phyloP scores from a whole-genome alignment of 2,888 invertebrate genomes.

The Deroplatys truncata region DNA sequence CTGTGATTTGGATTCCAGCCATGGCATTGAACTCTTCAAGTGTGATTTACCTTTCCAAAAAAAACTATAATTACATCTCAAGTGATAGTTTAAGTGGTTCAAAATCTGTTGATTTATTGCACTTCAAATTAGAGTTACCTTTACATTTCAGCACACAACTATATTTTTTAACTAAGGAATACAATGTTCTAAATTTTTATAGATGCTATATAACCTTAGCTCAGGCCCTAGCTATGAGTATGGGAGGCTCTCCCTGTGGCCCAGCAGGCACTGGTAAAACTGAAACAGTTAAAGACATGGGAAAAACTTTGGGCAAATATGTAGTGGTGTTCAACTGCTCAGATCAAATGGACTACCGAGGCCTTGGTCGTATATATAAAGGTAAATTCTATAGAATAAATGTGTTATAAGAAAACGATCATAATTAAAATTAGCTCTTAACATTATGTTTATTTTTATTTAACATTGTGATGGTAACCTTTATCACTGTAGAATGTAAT shows the following conservation, averaged over 20 bases:
- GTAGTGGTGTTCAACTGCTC: slow-evolving; percentile 97
- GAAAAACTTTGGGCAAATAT: slow-evolving; percentile 93
- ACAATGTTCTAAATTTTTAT: slow-evolving; percentile 19
- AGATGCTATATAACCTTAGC: slow-evolving; percentile 96
- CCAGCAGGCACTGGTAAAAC: slow-evolving; percentile 99
- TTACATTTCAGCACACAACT: background rate
- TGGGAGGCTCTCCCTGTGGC: slow-evolving; percentile 95
- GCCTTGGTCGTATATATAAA: slow-evolving; percentile 92
- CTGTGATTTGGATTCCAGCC: no score
- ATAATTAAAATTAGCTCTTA: no score
- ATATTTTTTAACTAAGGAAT: background rate
- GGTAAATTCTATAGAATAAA: slow-evolving; percentile 44
- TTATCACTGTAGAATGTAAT: no score
- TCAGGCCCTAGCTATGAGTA: slow-evolving; percentile 91
- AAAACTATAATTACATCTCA: no score
- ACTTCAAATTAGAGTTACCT: no score
- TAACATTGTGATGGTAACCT: no score
- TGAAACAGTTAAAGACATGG: slow-evolving; percentile 97
- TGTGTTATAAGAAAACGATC: no score
- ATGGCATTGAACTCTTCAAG: no score
- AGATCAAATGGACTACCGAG: slow-evolving; percentile 98
- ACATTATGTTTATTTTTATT: no score
- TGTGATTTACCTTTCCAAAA: no score
- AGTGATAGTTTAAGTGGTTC: no score
- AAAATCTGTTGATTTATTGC: no score